phyloP scores from a whole-genome alignment of 2,113 vertebrate genomes.

The Salvator merianae region DNA sequence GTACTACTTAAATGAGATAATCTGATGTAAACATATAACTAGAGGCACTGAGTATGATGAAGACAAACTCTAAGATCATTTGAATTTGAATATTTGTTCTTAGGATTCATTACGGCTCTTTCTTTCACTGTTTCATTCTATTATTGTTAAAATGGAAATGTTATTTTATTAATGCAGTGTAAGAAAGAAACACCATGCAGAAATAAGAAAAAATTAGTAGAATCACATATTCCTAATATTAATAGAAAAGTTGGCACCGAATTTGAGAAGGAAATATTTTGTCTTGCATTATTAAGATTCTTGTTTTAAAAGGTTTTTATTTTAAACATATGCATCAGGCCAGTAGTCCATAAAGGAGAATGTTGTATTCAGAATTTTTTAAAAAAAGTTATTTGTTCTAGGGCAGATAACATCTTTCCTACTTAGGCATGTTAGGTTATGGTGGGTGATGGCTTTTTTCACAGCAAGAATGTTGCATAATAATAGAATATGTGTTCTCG shows the following conservation, averaged over 20 bases:
- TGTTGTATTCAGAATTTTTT: too few species aligned
- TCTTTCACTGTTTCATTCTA: neutral
- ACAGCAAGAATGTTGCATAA: too few species aligned
- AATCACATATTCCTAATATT: neutral
- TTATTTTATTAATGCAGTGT: constrained; percentile 11
- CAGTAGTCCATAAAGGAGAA: too few species aligned
- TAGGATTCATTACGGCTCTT: constrained; percentile 15
- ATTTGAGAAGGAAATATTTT: neutral
- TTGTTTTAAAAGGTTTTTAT: too few species aligned
- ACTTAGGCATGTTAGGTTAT: too few species aligned
- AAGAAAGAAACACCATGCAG: constrained; percentile 22
- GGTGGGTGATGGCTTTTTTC: too few species aligned
- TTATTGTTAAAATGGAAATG: constrained; percentile 16
- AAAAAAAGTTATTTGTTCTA: too few species aligned
- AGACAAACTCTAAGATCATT: constrained; percentile 49
- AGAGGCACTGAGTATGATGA: constrained; percentile 49
- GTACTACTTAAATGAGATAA: constrained; percentile 67
- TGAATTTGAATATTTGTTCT: constrained; percentile 50
- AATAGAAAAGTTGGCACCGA: constrained; percentile 1
- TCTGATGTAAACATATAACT: constrained; percentile 57
- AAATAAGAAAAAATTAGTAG: constrained; percentile 12
- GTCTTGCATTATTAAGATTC: neutral
- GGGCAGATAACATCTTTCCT: too few species aligned
- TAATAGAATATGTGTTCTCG: too few species aligned
- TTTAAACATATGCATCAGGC: too few species aligned